Evolutionary conservation across 1,140 invertebrate species (phyloP), one percentile per base, ranked within the genome.

Genomic region (Patella vulgata): DNA sequence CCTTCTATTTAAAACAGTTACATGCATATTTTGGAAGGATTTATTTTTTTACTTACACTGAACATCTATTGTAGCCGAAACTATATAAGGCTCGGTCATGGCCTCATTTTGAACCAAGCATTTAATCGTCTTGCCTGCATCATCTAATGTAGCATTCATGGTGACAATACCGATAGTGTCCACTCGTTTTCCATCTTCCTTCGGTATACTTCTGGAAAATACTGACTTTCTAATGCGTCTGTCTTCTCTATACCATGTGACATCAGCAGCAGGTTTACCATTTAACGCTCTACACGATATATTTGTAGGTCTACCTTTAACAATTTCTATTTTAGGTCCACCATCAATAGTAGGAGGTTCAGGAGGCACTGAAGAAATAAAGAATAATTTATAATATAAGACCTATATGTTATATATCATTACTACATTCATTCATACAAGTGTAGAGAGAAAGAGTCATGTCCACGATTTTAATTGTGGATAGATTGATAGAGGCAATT

Each of bases 51-150:
- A 76, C 76, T 79, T 71, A 85, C 83, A 86, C 66, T 80, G 76
- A 8, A 86, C 85, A 71, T 84, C 77, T 8, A 86, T 52, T 6
- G 55, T 71, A 21, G 81, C 82, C 23, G 52, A 56, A 2, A 78
- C 73, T 31, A 59, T 64, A 14, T 70, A 57, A 1, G 83, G 80
- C 28, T 64, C 31, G 14, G 59, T 70, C 31, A 85, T 63, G 5
- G 83, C 83, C 14, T 72, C 70, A 66, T 84, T 84, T 51, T 73
- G 73, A 12, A 82, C 82, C 12, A 74, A 92, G 83, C 95, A 97
- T 21, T 93, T 94, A 72, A 96, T 92, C 19, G 90, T 93, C 66
- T 92, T 93, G 73, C 95, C 95, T 84, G 96, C 91, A 82, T 96
- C 92, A 27, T 90, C 88, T 83, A 93, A 93, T 62, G 89, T 90